Percentiles rank a stretch among this genome's conserved stretches.
phyloP scores from a whole-genome alignment of 2,797 vertebrate genomes.

The Huso huso region DNA sequence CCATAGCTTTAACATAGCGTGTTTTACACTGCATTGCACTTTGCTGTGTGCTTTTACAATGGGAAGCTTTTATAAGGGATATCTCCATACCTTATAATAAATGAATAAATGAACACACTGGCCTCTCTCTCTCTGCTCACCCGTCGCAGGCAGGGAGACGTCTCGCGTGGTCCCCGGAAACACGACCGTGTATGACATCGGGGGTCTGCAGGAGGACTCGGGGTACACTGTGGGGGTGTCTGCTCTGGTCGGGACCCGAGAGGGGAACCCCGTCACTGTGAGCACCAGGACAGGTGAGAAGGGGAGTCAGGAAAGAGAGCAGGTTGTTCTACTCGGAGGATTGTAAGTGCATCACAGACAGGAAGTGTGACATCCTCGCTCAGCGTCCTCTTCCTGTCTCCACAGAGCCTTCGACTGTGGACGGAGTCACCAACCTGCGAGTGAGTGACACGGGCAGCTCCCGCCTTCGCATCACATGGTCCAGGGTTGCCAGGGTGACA shows the following conservation, averaged over 20 bases:
- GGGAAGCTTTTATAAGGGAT: no score
- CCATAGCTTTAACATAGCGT: no score
- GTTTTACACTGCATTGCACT: no score
- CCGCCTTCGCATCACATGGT: conserved; percentile 58
- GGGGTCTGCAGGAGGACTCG: conserved; percentile 44
- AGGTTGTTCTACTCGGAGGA: no score
- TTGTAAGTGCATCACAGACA: no score
- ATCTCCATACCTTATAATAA: no score
- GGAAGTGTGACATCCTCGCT: neutral
- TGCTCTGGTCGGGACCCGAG: conserved; percentile 35
- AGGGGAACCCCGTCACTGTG: conserved; percentile 38
- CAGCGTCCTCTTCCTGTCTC: conserved; percentile 14
- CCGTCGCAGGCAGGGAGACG: neutral
- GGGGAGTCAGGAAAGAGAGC: neutral
- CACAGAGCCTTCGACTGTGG: conserved; percentile 36
- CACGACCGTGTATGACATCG: conserved; percentile 39
- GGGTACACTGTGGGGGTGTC: conserved; percentile 45
- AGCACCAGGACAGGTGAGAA: conserved; percentile 47
- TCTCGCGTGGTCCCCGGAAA: neutral
- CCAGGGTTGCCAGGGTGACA: conserved; percentile 41
- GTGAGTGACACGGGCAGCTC: conserved; percentile 53
- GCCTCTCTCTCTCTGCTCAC: neutral
- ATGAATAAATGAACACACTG: no score
- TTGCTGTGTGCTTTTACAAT: no score
- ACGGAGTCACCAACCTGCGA: conserved; percentile 53